Evolutionary conservation across 2,797 vertebrate species (phyloP).

Genomic region (Setipinna tenuifilis): DNA sequence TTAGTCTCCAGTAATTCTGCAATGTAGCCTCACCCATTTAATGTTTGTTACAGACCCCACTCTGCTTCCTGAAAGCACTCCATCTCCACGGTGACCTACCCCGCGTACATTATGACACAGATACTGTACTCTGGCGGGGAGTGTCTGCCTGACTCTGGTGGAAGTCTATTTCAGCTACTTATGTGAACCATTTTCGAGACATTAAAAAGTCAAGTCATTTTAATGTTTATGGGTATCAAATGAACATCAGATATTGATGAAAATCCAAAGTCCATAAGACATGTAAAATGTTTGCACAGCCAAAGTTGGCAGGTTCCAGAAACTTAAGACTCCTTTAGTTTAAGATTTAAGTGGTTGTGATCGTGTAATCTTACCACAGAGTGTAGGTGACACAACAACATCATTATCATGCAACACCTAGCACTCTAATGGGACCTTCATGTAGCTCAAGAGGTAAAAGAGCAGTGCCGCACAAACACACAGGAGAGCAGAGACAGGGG

Average conservation of each 20-base stretch:
- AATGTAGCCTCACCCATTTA: constrained; percentile 29
- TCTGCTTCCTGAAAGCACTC: constrained; percentile 39
- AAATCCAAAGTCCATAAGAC: not conserved
- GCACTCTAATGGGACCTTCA: not conserved
- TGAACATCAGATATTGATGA: not conserved
- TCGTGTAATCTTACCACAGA: not conserved
- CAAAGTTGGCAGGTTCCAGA: not conserved
- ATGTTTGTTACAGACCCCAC: not conserved
- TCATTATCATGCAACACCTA: not conserved
- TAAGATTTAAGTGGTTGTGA: not conserved
- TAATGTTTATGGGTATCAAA: not conserved
- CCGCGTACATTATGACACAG: not conserved
- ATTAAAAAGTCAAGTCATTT: not conserved
- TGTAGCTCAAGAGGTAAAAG: not conserved
- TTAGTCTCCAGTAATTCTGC: constrained; percentile 39
- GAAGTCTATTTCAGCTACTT: not conserved
- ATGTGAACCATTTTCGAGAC: not conserved
- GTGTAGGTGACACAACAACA: not conserved
- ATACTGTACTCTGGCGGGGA: not conserved
- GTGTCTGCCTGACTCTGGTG: not conserved
- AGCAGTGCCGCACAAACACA: not conserved
- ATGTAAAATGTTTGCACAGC: not conserved
- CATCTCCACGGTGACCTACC: constrained; percentile 40
- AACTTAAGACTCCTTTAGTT: not conserved
- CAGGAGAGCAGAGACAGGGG: not conserved